phyloP scores from a whole-genome alignment of 2,797 vertebrate species.

The Anisognathus igniventris region DNA sequence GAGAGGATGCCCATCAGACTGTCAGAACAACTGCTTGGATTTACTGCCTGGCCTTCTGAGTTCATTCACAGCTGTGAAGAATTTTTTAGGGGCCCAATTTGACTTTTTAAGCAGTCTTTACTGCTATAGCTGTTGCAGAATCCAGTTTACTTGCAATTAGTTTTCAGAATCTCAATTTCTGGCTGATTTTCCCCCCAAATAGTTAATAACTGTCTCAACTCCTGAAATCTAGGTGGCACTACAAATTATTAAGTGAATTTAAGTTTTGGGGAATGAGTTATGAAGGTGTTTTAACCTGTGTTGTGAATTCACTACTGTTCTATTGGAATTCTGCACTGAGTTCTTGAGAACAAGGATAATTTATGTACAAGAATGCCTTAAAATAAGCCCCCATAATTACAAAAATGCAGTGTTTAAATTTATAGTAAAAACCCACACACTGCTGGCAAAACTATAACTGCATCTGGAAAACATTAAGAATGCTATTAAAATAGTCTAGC shows the following conservation, averaged over 20 bases:
- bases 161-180: background rate
- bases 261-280: background rate
- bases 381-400: slow-evolving; percentile 87
- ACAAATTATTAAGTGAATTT: background rate
- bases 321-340: slow-evolving; percentile 34
- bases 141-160: background rate
- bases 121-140: accelerated
- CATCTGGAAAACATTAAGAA: slow-evolving; percentile 89
- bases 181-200: background rate
- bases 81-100: accelerated
- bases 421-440: slow-evolving; percentile 89
- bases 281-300: background rate
- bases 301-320: slow-evolving; percentile 7
- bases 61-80: background rate
- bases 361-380: slow-evolving; percentile 75
- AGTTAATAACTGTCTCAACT: background rate
- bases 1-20: background rate
- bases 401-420: slow-evolving; percentile 93
- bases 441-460: slow-evolving; percentile 79
- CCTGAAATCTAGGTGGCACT: background rate
- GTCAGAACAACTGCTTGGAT: background rate
- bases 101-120: background rate
- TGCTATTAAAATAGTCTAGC: slow-evolving; percentile 76
- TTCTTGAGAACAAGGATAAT: slow-evolving; percentile 53
- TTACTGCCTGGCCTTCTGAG: background rate